These are phyloP conservation scores for Drosophila truncata DNA, from an alignment of 1,140 invertebrate species.

Conservation along the genomic window DNA sequence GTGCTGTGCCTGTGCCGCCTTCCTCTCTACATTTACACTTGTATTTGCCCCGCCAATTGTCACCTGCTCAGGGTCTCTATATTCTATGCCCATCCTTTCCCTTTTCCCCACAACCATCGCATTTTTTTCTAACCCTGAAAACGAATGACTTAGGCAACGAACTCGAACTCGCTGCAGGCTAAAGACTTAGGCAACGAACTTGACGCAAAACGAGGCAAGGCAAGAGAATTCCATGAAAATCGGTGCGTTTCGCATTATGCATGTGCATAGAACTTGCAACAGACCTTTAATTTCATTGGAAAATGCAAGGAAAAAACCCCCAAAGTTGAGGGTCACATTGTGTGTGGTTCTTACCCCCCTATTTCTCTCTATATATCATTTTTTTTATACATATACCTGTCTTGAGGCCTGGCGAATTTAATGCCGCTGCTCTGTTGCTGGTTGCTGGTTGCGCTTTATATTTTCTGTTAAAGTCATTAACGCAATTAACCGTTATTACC, in stretches of 20 bases:
- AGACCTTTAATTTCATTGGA: conserved; percentile 51
- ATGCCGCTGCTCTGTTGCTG: conserved; percentile 55
- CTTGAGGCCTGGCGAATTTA: conserved; percentile 33
- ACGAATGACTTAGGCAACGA: conserved; percentile 70
- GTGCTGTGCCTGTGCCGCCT: not conserved
- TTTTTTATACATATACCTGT: not conserved
- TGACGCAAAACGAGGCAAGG: not conserved
- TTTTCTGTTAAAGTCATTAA: conserved; percentile 83
- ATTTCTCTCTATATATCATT: not conserved
- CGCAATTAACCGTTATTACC: conserved; percentile 84
- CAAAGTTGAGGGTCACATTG: conserved; percentile 11
- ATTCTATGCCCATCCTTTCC: not conserved
- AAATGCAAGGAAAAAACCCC: conserved; percentile 36
- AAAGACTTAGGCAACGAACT: conserved; percentile 25
- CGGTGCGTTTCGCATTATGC: conserved; percentile 22
- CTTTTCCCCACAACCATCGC: not conserved
- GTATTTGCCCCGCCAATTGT: conserved; percentile 43
- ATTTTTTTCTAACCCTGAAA: conserved; percentile 13
- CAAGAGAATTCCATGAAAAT: conserved; percentile 24
- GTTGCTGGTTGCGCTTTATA: conserved; percentile 69
- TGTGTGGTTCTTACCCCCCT: not conserved
- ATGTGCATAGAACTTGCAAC: conserved; percentile 21
- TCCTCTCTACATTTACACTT: conserved; percentile 3
- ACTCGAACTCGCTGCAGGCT: conserved; percentile 57
- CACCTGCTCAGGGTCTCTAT: conserved; percentile 16